Evolutionary conservation across 2,888 invertebrate species (phyloP).

Genomic region (Azorinus chamasolen): DNA sequence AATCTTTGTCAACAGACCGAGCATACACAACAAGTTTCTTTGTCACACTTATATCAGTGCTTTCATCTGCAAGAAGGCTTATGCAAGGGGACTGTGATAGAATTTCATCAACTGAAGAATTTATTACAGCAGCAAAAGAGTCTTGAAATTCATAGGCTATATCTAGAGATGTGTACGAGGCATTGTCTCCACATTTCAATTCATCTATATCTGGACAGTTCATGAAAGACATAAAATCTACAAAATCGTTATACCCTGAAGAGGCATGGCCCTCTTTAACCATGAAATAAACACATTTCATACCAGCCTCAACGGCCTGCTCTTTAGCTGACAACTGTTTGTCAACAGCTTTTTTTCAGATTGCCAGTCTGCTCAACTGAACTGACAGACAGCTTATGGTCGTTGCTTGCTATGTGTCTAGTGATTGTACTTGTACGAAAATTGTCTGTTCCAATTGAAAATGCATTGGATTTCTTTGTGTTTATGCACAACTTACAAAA

Average conservation of each 20-base stretch:
- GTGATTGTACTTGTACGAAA: conserved; percentile 4
- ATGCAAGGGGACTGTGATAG: conserved; percentile 10
- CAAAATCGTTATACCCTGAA: conserved; percentile 5
- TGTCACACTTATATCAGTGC: conserved; percentile 19
- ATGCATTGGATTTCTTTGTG: too few relatives aligned
- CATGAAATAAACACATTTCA: conserved; percentile 21
- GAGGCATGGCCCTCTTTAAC: conserved; percentile 12
- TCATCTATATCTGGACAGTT: conserved; percentile 13
- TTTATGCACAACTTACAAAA: too few relatives aligned
- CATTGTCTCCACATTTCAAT: conserved; percentile 18
- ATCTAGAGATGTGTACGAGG: conserved; percentile 11
- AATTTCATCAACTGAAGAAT: conserved; percentile 5
- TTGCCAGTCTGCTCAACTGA: conserved; percentile 18
- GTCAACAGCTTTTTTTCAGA: conserved; percentile 15
- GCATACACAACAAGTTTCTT: conserved; percentile 21
- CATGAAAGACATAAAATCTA: conserved; percentile 18
- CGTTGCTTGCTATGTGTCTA: too few relatives aligned
- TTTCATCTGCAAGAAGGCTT: conserved; percentile 17
- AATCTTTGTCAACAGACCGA: conserved; percentile 5
- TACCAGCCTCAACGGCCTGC: conserved; percentile 11
- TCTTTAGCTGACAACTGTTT: conserved; percentile 14
- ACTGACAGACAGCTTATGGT: too few relatives aligned
- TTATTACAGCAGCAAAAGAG: conserved; percentile 9
- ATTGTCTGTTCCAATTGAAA: conserved; percentile 21
- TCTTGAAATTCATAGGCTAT: conserved; percentile 26